Evolutionary conservation across 2,797 vertebrate genomes (phyloP), one percentile per base, ranked within the genome.

Genomic region (Paratrypauchen microcephalus): DNA sequence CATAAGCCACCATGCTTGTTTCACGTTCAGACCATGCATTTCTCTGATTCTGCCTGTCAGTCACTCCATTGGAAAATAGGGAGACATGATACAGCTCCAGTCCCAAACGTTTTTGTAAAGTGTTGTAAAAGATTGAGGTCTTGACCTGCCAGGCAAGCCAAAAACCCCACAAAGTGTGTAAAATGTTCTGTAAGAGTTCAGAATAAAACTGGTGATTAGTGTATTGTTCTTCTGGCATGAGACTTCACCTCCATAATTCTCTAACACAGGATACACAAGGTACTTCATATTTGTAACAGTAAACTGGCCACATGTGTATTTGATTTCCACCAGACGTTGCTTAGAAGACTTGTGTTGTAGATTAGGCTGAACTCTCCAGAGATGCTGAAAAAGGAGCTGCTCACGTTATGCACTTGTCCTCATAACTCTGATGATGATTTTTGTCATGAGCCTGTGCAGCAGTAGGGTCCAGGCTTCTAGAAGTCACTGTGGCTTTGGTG

Each of bases 391-490:
- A 79, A 78, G 73, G 83, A 87, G 84, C 68, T 77, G 74, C 15
- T 36, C 59, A 80, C 81, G 89, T 85, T 69, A 80, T 75, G 69
- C 30, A 48, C 54, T 74, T 81, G 41, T 45, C 41, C 41, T 45
- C 41, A 80, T 80, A 69, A 61, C 71, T 71, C 57, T 86, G 88
- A 91, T 89, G 79, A 86, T 77, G 71, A 83, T 88, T 74, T 81
- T 82, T 70, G 58, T 84, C 81, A 60, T 85, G 84, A 90, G 87
- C 90, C 80, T 84, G 75, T 68, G 84, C 78, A 85, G 81, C 80
- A 76, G 73, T 67, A 78, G 74, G 83, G 79, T 57, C 67, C 70
- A 64, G 54, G 64, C 73, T 41, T 41, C 11, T 13, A 41, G 39
- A 41, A 2, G 39, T 41, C 12, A 41, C 39, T 41, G 39, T 41